Evolutionary conservation across 1,140 invertebrate species (phyloP).

Genomic region (Triops cancriformis): DNA sequence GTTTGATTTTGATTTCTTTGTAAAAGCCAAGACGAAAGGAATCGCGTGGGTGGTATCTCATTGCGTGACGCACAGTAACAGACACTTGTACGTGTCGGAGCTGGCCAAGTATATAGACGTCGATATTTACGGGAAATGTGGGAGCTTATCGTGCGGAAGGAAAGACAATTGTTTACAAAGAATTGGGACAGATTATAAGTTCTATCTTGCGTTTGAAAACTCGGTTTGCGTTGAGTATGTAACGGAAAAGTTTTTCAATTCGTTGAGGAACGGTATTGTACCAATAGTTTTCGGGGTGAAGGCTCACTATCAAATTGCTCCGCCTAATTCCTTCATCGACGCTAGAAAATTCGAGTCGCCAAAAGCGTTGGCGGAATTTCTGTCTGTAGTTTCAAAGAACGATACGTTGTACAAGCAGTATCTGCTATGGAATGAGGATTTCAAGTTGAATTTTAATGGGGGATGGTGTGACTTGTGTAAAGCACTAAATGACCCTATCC

Average conservation of each 20-base stretch:
- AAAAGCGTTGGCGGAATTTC: constrained; percentile 29
- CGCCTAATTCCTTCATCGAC: constrained; percentile 38
- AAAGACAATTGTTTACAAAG: constrained; percentile 25
- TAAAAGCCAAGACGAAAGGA: constrained; percentile 14
- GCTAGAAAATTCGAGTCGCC: constrained; percentile 44
- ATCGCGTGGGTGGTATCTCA: constrained; percentile 57
- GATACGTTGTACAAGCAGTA: constrained; percentile 40
- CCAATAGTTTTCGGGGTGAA: constrained; percentile 33
- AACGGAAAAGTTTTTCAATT: constrained; percentile 36
- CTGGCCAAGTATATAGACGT: constrained; percentile 37
- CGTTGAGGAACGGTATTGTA: constrained; percentile 32
- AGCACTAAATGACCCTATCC: neutral
- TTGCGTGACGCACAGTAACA: constrained; percentile 46
- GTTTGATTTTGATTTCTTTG: neutral
- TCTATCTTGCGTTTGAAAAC: constrained; percentile 27
- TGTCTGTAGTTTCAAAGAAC: constrained; percentile 37
- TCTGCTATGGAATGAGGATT: constrained; percentile 38
- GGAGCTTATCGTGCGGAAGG: neutral
- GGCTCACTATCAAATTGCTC: constrained; percentile 39
- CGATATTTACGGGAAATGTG: constrained; percentile 21
- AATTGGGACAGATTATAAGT: constrained; percentile 32
- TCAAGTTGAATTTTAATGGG: neutral
- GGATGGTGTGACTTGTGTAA: neutral
- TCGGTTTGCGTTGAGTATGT: constrained; percentile 36
- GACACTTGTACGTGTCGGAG: constrained; percentile 48